Evolutionary conservation across 2,797 vertebrate species (phyloP), one percentile per base, ranked within the genome.

Genomic region (Sebastes diploproa): DNA sequence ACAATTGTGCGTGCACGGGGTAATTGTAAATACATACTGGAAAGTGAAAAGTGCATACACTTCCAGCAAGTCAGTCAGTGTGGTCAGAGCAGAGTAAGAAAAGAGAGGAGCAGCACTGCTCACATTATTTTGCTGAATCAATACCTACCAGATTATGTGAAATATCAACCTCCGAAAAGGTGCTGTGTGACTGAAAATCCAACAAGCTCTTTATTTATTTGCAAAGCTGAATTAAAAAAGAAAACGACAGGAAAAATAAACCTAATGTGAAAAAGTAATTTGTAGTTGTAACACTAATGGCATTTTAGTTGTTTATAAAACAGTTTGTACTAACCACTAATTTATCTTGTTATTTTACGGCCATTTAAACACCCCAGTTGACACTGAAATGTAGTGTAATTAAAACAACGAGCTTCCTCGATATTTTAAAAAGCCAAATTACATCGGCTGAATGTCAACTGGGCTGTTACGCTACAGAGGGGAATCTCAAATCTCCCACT

Each of bases 81-180:
- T 74, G 85, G 88, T 87, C 72, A 38, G 80, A 64, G 77, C 70
- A 56, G 77, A 73, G 77, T 30, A 66, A 76, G 46, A 66, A 76
- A 61, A 38, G 66, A 66, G 75, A 66, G 78, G 77, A n/a, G 80
- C 62, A 34, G 80, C 72, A 22, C 68, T 10, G 75, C 77, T 82
- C 59, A 46, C 75, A 82, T 79, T 86, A 85, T 90, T 84, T 84
- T 87, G 69, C 79, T 77, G 82, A 85, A 93, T 93, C 89, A 86
- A 91, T 93, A 86, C 29, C 65, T 83, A 90, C 73, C 23, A 78
- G 77, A 90, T 92, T 90, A 90, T 73, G 69, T 81, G 84, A 89
- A 88, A 91, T 85, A 89, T 83, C 78, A 88, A 78, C 66, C 75
- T 13, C 29, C 58, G 59, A 42, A 77, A 76, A 80, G 72, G 59